phyloP scores from a whole-genome alignment of 1,140 invertebrate genomes.

The Drosophila punjabiensis region DNA sequence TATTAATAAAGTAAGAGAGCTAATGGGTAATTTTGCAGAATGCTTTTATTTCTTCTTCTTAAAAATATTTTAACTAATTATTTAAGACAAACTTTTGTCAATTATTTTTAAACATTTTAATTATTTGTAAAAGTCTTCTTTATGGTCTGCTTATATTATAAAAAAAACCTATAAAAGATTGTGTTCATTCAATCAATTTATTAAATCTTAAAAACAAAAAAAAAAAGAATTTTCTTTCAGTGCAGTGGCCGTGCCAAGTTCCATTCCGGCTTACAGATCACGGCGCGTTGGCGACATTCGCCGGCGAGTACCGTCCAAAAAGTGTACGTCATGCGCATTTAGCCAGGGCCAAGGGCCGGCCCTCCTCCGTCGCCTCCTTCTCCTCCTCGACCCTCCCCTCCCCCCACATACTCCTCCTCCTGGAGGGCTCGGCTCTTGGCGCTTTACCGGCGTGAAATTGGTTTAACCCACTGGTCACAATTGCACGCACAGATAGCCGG shows the following conservation, averaged over 20 bases:
- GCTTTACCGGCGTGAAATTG: slow-evolving; percentile 84
- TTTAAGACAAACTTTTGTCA: too few relatives aligned
- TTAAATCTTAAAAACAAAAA: too few relatives aligned
- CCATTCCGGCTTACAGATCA: slow-evolving; percentile 64
- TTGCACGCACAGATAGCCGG: slow-evolving; percentile 69
- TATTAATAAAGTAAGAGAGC: too few relatives aligned
- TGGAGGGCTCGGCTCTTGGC: slow-evolving; percentile 67
- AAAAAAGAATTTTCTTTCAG: too few relatives aligned
- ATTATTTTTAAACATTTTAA: too few relatives aligned
- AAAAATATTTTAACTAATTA: too few relatives aligned
- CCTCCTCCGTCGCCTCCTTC: not conserved
- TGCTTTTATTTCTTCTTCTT: too few relatives aligned
- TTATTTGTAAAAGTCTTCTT: too few relatives aligned
- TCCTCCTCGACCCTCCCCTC: not conserved
- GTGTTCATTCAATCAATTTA: too few relatives aligned
- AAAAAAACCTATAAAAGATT: too few relatives aligned
- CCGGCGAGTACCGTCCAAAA: slow-evolving; percentile 66
- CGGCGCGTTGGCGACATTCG: slow-evolving; percentile 62
- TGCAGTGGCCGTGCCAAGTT: slow-evolving; percentile 41
- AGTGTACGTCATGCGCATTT: slow-evolving; percentile 80
- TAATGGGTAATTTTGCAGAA: too few relatives aligned
- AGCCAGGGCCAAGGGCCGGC: slow-evolving; percentile 40
- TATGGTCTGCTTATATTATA: too few relatives aligned
- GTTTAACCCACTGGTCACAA: slow-evolving; percentile 84
- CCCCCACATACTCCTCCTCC: not conserved